Percentiles rank a stretch among this genome's conserved stretches.
phyloP scores from a whole-genome alignment of 2,113 vertebrate species.

The Sinocyclocheilus anshuiensis region DNA sequence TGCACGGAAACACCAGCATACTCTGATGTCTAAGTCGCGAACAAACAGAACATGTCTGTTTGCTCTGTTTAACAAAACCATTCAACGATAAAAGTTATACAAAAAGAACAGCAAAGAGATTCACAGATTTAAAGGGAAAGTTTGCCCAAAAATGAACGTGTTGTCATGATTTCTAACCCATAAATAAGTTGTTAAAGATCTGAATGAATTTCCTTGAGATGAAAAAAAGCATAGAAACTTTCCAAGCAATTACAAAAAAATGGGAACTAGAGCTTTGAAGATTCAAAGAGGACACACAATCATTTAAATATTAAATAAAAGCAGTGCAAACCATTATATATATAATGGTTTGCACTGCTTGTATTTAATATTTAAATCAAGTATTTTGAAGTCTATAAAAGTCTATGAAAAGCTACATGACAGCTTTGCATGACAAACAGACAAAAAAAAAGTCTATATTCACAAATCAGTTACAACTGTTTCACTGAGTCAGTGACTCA shows the following conservation, averaged over 20 bases:
- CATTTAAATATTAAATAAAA: not conserved
- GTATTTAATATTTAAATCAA: too few relatives aligned
- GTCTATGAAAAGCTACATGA: too few relatives aligned
- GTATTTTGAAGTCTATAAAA: too few relatives aligned
- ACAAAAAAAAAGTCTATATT: too few relatives aligned
- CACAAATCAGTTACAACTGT: too few relatives aligned
- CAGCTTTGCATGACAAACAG: too few relatives aligned
- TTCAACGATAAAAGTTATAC: constrained; percentile 5
- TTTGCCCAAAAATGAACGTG: not conserved
- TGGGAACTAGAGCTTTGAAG: not conserved
- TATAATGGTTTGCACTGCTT: too few relatives aligned
- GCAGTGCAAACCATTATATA: too few relatives aligned
- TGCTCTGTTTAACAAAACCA: constrained; percentile 29
- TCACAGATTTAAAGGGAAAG: not conserved
- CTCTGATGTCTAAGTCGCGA: constrained; percentile 52
- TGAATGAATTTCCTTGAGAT: not conserved
- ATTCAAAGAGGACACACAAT: not conserved
- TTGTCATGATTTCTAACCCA: not conserved
- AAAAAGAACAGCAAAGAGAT: constrained; percentile 32
- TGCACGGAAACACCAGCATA: constrained; percentile 71
- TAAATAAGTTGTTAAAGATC: not conserved
- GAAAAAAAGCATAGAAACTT: not conserved
- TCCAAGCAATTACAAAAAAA: not conserved
- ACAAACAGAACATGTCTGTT: constrained; percentile 54
- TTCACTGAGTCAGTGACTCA: too few relatives aligned